These are phyloP conservation scores for Nemoura dubitans DNA, from an alignment of 2,888 invertebrate species.

Conservation along the genomic window DNA sequence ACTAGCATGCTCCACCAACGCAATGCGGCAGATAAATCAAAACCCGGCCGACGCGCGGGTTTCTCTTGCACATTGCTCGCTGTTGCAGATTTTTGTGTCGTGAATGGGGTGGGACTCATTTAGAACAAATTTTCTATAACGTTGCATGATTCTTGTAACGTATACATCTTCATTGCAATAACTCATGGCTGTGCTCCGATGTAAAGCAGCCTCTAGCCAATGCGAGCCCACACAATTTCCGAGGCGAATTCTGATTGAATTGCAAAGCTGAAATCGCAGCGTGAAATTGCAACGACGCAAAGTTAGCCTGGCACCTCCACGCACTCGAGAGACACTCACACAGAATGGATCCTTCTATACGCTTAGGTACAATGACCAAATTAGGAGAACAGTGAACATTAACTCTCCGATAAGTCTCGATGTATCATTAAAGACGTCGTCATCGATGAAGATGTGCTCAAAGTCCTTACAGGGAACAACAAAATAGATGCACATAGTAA, in stretches of 20 bases:
- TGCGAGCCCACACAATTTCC: not conserved
- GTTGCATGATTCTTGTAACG: slow-evolving; percentile 15
- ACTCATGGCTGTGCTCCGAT: not conserved
- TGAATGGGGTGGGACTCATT: slow-evolving; percentile 38
- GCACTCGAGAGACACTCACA: not conserved
- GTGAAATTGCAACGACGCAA: not conserved
- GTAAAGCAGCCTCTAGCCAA: not conserved
- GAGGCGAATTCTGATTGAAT: not conserved
- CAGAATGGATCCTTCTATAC: too few species aligned
- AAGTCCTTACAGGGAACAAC: slow-evolving; percentile 7
- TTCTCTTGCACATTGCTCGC: slow-evolving; percentile 27
- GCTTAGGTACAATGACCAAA: not conserved
- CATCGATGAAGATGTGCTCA: not conserved
- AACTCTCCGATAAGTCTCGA: not conserved
- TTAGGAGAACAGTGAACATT: not conserved
- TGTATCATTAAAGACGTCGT: not conserved
- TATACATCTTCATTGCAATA: slow-evolving; percentile 13
- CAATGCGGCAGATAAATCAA: slow-evolving; percentile 36
- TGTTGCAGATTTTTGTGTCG: not conserved
- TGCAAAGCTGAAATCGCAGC: not conserved
- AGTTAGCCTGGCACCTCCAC: not conserved
- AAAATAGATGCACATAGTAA: slow-evolving; percentile 12
- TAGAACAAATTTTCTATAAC: not conserved
- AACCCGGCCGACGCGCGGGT: not conserved
- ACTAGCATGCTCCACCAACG: slow-evolving; percentile 15